Conservation (phyloP, 2,888 invertebrate genomes). For the Gonocerus acuteangulatus region DNA sequence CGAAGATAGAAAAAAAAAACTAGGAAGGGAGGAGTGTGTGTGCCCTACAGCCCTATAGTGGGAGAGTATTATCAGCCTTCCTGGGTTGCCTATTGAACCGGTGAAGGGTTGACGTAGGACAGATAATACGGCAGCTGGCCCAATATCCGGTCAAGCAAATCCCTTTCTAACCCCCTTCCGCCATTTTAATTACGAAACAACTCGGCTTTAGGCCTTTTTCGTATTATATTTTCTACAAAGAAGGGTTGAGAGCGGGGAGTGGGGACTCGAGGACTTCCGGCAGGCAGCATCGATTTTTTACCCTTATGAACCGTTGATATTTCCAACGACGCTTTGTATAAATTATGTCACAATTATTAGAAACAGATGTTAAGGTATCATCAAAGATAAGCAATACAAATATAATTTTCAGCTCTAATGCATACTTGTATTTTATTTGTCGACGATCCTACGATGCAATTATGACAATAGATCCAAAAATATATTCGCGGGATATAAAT, state of each 20-base stretch:
- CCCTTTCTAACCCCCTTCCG: conserved; percentile 11
- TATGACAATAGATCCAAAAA: too few species aligned
- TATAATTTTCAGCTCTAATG: too few species aligned
- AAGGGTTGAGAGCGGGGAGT: neutral
- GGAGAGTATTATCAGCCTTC: conserved; percentile 1
- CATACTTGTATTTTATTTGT: too few species aligned
- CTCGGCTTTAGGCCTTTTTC: neutral
- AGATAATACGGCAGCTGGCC: conserved; percentile 16
- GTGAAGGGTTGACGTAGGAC: conserved; percentile 14
- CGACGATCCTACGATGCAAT: too few species aligned
- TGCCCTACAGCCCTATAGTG: neutral
- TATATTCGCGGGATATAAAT: too few species aligned
- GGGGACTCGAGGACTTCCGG: neutral
- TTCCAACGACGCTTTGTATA: too few species aligned
- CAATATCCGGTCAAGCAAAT: conserved; percentile 26
- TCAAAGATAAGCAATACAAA: too few species aligned
- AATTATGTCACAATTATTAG: too few species aligned
- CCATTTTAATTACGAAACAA: neutral
- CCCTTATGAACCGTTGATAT: too few species aligned
- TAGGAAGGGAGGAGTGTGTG: neutral
- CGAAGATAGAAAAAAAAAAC: neutral
- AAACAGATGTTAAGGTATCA: too few species aligned
- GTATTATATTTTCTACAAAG: neutral
- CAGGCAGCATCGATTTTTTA: neutral
- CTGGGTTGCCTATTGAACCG: conserved; percentile 1